Percentiles rank a stretch among this genome's conserved stretches.
phyloP scores from a whole-genome alignment of 2,888 invertebrate genomes.

The Elgonia sp. region DNA sequence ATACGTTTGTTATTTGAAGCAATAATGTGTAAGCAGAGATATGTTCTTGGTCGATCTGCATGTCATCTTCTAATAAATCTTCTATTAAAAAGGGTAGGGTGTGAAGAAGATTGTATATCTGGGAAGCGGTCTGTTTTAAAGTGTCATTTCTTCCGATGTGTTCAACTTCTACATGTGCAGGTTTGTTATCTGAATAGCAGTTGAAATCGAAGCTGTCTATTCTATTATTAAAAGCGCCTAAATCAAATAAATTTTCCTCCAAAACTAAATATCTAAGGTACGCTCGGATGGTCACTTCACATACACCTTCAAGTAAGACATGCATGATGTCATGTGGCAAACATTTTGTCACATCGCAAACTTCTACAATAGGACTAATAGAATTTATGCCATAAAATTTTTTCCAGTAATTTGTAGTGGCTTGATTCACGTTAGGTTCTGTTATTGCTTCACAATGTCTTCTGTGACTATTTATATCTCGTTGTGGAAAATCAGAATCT shows the following conservation, averaged over 20 bases:
- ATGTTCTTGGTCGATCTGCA: not conserved
- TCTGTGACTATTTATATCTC: not conserved
- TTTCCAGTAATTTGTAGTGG: slow-evolving; percentile 55
- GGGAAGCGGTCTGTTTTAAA: slow-evolving; percentile 68
- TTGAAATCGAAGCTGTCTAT: slow-evolving; percentile 57
- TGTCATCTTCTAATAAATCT: not conserved
- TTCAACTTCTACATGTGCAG: slow-evolving; percentile 39
- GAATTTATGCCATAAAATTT: slow-evolving; percentile 66
- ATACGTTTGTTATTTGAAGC: slow-evolving; percentile 48
- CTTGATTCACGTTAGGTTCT: not conserved
- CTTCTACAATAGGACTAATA: slow-evolving; percentile 42
- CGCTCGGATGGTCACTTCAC: slow-evolving; percentile 12
- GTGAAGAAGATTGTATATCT: slow-evolving; percentile 19
- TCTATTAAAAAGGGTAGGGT: slow-evolving; percentile 22
- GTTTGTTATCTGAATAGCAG: slow-evolving; percentile 48
- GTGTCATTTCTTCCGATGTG: slow-evolving; percentile 33
- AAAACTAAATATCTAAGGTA: slow-evolving; percentile 50
- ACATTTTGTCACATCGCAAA: slow-evolving; percentile 63
- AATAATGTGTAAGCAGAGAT: not conserved
- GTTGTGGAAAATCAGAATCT: not conserved
- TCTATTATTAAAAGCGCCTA: slow-evolving; percentile 57
- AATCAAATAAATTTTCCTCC: slow-evolving; percentile 40
- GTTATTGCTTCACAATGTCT: slow-evolving; percentile 19
- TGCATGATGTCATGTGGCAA: slow-evolving; percentile 72
- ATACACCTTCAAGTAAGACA: slow-evolving; percentile 57